phyloP scores from a whole-genome alignment of 92 coral and sea anemone species.

The Epizoanthus rinbou region DNA sequence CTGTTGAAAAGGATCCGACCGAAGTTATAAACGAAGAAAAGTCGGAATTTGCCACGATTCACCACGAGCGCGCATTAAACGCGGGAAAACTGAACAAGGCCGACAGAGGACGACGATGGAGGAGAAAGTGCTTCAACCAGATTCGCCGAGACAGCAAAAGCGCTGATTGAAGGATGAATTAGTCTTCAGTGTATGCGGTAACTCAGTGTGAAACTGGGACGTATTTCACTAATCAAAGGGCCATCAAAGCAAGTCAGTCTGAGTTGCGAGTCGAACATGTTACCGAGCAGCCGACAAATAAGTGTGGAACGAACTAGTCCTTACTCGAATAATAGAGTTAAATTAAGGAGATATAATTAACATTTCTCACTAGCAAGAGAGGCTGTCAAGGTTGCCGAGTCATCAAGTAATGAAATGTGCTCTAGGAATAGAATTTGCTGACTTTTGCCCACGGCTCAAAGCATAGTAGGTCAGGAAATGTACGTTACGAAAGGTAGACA shows the following conservation, averaged over 20 bases:
- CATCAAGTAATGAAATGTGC: neutral
- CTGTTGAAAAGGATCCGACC: conserved; percentile 33
- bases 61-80: conserved; percentile 86
- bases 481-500: neutral
- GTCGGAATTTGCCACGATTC: conserved; percentile 82
- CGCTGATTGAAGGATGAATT: conserved; percentile 41
- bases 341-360: neutral
- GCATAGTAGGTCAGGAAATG: neutral
- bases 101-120: conserved; percentile 89
- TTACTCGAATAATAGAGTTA: neutral
- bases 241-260: no score
- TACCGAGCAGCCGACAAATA: no score
- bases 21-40: conserved; percentile 46
- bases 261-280: no score
- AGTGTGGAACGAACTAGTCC: no score
- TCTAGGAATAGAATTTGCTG: no score
- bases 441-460: neutral
- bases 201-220: neutral
- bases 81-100: conserved; percentile 77
- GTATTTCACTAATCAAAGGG: neutral
- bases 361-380: neutral
- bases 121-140: conserved; percentile 58
- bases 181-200: neutral
- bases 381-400: conserved; percentile 10
- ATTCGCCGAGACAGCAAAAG: conserved; percentile 47